phyloP scores from a whole-genome alignment of 2,113 vertebrate genomes.

The Mohoua ochrocephala region DNA sequence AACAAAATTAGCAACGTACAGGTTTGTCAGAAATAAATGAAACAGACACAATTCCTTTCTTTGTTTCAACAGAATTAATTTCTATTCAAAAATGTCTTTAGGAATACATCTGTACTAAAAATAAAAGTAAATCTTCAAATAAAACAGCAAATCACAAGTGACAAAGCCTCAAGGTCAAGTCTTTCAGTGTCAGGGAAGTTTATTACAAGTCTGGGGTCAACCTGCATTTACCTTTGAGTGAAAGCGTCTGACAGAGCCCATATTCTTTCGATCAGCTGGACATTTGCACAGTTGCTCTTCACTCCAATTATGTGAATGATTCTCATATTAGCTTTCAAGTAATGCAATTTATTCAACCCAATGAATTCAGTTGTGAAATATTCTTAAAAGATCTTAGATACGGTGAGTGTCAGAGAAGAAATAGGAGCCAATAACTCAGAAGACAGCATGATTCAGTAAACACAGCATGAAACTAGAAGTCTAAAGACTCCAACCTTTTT shows the following conservation, averaged over 20 bases:
- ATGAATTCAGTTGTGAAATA: background rate
- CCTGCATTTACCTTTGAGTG: background rate
- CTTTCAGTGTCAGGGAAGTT: background rate
- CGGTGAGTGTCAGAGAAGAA: background rate
- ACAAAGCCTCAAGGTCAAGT: background rate
- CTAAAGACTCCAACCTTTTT: background rate
- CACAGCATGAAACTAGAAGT: background rate
- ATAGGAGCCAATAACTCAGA: background rate
- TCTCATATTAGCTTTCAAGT: constrained; percentile 8
- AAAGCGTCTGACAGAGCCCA: background rate
- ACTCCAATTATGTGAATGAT: background rate
- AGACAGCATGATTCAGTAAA: background rate
- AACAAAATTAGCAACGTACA: background rate
- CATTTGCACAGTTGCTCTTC: background rate
- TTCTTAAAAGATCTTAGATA: background rate
- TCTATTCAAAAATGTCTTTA: background rate
- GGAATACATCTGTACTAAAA: background rate
- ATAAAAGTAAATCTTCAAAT: background rate
- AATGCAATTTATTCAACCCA: background rate
- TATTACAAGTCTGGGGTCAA: background rate
- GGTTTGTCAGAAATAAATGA: background rate
- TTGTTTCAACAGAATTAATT: background rate
- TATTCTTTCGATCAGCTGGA: background rate
- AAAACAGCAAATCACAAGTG: background rate
- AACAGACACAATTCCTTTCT: background rate